Evolutionary conservation across 2,113 vertebrate genomes (phyloP), one percentile per base, ranked within the genome.

Genomic region (Phoxinus phoxinus): DNA sequence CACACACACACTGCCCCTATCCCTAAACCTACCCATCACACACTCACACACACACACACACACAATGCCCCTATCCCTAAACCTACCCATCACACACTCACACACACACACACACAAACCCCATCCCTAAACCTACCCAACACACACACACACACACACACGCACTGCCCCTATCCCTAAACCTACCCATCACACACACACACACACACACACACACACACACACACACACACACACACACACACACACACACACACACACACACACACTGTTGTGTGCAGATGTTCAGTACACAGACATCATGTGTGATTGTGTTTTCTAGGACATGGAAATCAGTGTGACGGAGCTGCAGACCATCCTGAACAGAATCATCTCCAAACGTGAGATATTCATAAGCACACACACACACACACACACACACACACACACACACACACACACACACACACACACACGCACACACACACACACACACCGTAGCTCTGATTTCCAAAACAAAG

Each of bases 301-400:
- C 30, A 19, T 74, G 32, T 86, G 6, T 9, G 4, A 19, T 2
- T 30, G 12, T 81, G 32, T 65, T 65, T 51, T 19, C 84, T 81
- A 98, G 97, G 97, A 99, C 94, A 91, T 96, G 96, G 96, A 98
- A 91, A 96, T 99, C 94, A 98, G 97, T 0, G 89, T 95, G 3
- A 90, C 76, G 0, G 97, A 99, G 90, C 94, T 99, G 30, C 95
- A 93, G 87, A 97, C 96, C 76, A 98, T 99, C 86, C 90, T 99
- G 67, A 98, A 98, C 94, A 93, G 95, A 81, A 97, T 99, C 92
- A 95, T 98, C 1, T 32, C 88, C 89, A 99, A 98, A 95, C 97
- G 97, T 99, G 86, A 96, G 97, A 6, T 75, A 1, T 41, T 51
- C 27, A 65, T 6, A 21, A 15, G 41, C 27, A 30, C 4, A 56